Conservation (phyloP, 2,113 vertebrate species). For the Crotalus helleri region DNA sequence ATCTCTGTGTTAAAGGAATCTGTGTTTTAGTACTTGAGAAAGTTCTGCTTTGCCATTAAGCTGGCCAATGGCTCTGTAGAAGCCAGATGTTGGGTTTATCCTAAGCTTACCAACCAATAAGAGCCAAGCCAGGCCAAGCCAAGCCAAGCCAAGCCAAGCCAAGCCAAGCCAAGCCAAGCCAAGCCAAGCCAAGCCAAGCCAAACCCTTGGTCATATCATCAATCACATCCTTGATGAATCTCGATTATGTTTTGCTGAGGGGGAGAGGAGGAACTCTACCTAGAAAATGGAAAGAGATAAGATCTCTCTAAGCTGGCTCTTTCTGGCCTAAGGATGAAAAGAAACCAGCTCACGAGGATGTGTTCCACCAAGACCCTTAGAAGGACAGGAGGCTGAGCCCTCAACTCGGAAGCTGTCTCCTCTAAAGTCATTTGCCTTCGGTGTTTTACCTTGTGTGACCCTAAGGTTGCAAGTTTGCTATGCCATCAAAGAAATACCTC, state of each 20-base stretch:
- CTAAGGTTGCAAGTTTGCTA: neutral
- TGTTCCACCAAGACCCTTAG: neutral
- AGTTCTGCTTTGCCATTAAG: neutral
- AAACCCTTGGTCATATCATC: neutral
- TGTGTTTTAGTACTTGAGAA: neutral
- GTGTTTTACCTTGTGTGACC: neutral
- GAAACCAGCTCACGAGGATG: neutral
- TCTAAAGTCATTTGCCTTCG: neutral
- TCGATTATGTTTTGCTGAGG: neutral
- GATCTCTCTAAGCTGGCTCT: neutral
- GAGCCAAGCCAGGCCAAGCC: neutral
- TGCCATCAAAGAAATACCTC: neutral
- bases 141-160: neutral
- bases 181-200: neutral
- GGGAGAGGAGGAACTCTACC: neutral
- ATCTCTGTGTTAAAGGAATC: neutral
- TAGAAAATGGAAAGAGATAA: neutral
- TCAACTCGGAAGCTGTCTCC: neutral
- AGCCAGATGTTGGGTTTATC: neutral
- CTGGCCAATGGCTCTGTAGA: neutral
- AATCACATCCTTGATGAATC: neutral
- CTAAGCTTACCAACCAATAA: neutral
- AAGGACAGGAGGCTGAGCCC: neutral
- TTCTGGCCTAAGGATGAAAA: neutral
- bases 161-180: too few species aligned